Percentiles rank a stretch among this genome's conserved stretches.
Evolutionary conservation across 2,888 invertebrate species (phyloP).

Genomic region (Andrena marginata): DNA sequence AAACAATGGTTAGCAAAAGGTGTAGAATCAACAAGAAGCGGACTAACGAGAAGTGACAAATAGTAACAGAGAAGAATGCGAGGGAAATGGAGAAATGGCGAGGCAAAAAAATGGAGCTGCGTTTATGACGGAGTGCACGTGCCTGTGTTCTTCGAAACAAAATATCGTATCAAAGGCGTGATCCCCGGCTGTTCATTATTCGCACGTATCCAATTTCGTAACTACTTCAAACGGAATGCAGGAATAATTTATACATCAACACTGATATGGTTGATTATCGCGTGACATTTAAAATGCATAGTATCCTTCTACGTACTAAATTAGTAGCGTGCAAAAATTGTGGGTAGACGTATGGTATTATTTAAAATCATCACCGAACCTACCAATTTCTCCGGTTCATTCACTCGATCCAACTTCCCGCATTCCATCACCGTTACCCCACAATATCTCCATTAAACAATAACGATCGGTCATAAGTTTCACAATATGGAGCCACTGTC

Average conservation of each 20-base stretch:
- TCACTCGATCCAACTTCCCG: not conserved
- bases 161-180: conserved; percentile 11
- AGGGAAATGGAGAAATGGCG: not conserved
- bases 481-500: conserved; percentile 23
- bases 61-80: not conserved
- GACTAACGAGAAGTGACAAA: conserved; percentile 10
- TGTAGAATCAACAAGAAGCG: not conserved
- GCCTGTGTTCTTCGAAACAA: not conserved
- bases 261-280: not conserved
- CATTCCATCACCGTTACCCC: not conserved
- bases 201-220: not conserved
- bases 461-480: conserved; percentile 37
- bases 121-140: not conserved
- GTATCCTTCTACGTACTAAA: not conserved
- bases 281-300: not conserved
- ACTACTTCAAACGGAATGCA: not conserved
- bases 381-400: not conserved
- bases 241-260: not conserved
- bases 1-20: conserved; percentile 24
- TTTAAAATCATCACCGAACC: not conserved
- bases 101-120: not conserved
- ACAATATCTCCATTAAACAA: conserved; percentile 11
- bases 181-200: not conserved
- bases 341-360: no score
- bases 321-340: no score